Conservation (phyloP, 2,113 vertebrate genomes). For the Myotis yumanensis region DNA sequence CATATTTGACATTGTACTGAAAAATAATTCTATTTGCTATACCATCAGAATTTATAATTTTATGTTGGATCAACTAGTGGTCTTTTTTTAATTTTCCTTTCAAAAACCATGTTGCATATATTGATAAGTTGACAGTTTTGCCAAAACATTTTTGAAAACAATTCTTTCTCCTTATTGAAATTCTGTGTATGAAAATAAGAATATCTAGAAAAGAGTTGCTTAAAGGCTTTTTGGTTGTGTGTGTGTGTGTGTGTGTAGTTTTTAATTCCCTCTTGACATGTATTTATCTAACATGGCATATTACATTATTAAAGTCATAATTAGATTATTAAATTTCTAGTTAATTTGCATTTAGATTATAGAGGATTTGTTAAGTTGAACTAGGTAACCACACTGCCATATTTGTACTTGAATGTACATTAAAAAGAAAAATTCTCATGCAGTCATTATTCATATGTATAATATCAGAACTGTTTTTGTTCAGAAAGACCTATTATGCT, state of each 20-base stretch:
- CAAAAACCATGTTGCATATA: not conserved
- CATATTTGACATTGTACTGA: slow-evolving; percentile 3
- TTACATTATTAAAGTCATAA: slow-evolving; percentile 69
- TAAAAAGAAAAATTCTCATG: slow-evolving; percentile 67
- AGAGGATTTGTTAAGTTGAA: slow-evolving; percentile 56
- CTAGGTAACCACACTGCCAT: slow-evolving; percentile 46
- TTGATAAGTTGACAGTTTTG: slow-evolving; percentile 33
- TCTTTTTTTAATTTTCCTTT: not conserved
- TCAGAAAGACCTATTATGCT: slow-evolving; percentile 71
- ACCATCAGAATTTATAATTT: slow-evolving; percentile 45
- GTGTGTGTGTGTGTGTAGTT: not conserved
- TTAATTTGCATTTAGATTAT: slow-evolving; percentile 70
- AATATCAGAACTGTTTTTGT: slow-evolving; percentile 71
- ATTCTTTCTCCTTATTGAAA: slow-evolving; percentile 38
- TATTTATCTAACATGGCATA: slow-evolving; percentile 5
- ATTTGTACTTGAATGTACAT: slow-evolving; percentile 66
- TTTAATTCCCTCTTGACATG: not conserved
- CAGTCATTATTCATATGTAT: slow-evolving; percentile 52
- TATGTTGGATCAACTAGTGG: not conserved
- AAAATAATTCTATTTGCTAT: slow-evolving; percentile 19
- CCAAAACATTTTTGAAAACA: slow-evolving; percentile 32
- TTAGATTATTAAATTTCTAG: slow-evolving; percentile 73
- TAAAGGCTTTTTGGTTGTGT: not conserved
- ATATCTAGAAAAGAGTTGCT: slow-evolving; percentile 7
- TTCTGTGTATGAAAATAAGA: slow-evolving; percentile 21